phyloP scores from a whole-genome alignment of 30 jellyfish, hydroid and myxozoan species.

The Pelagia noctiluca region DNA sequence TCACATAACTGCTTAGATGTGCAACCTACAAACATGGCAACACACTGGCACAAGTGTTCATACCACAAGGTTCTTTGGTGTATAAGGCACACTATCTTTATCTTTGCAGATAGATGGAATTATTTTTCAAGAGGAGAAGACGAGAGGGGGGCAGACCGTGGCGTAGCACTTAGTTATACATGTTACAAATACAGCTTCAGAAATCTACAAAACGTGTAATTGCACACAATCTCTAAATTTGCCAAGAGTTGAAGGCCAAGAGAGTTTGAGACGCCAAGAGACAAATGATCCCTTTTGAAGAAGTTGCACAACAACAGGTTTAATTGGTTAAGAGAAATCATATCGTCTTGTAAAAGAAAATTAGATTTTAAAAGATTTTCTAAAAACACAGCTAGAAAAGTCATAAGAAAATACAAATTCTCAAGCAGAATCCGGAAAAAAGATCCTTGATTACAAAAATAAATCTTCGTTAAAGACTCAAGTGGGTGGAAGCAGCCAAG shows the following conservation, averaged over 20 bases:
- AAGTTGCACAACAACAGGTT: conserved; percentile 32
- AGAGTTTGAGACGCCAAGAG: conserved; percentile 40
- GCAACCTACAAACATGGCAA: too few species aligned
- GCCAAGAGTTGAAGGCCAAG: conserved; percentile 45
- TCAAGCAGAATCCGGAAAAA: conserved; percentile 44
- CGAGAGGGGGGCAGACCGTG: too few species aligned
- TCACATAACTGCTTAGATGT: too few species aligned
- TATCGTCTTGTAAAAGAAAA: conserved; percentile 4
- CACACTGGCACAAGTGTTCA: too few species aligned
- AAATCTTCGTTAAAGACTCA: conserved; percentile 38
- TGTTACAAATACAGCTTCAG: too few species aligned
- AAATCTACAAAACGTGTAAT: too few species aligned
- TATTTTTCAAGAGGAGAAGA: too few species aligned
- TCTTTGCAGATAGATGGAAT: too few species aligned
- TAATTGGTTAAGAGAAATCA: background rate
- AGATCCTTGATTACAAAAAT: conserved; percentile 19
- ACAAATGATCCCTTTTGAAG: conserved; percentile 4
- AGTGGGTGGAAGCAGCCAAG: conserved; percentile 45
- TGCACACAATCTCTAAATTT: background rate
- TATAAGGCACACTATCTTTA: too few species aligned
- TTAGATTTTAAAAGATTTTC: conserved; percentile 1
- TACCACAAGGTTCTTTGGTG: too few species aligned
- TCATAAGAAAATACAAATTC: conserved; percentile 25
- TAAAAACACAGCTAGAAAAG: background rate
- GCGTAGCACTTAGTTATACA: too few species aligned